These are phyloP conservation scores for Microtus richardsoni DNA, from an alignment of 2,113 vertebrate genomes.

Conservation along the genomic window DNA sequence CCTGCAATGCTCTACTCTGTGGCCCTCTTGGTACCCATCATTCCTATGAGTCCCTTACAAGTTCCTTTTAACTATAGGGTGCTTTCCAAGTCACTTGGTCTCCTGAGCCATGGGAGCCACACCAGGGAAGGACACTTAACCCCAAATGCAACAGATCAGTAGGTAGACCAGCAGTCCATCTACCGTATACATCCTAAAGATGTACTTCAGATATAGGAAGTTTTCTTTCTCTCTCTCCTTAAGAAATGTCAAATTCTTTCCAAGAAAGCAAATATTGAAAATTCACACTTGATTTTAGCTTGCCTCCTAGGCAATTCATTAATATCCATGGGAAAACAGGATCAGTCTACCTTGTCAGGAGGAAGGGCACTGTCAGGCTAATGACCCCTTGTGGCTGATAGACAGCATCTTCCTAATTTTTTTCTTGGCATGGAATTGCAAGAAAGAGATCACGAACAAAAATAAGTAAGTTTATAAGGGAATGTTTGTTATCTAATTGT, in stretches of 20 bases:
- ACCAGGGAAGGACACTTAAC: background rate
- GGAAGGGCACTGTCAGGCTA: background rate
- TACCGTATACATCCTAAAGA: background rate
- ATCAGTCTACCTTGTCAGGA: background rate
- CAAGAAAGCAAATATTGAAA: background rate
- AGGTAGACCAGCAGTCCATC: background rate
- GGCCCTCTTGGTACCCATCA: background rate
- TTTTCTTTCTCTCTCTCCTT: background rate
- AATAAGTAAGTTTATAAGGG: background rate
- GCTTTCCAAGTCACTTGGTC: background rate
- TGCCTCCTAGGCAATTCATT: background rate
- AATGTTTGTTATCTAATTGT: background rate
- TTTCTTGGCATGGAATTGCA: background rate
- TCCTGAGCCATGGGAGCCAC: no score
- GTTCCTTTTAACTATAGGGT: background rate
- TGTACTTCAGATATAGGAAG: background rate
- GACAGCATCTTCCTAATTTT: background rate
- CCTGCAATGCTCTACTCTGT: background rate
- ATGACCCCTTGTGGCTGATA: background rate
- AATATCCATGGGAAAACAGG: background rate
- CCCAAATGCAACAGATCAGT: background rate
- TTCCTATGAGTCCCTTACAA: background rate
- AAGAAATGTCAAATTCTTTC: background rate
- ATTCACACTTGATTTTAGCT: background rate
- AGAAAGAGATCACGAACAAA: background rate